Percentiles rank a stretch among this genome's conserved stretches.
Conservation (phyloP, 2,888 invertebrate genomes). For the Coelopa pilipes region DNA sequence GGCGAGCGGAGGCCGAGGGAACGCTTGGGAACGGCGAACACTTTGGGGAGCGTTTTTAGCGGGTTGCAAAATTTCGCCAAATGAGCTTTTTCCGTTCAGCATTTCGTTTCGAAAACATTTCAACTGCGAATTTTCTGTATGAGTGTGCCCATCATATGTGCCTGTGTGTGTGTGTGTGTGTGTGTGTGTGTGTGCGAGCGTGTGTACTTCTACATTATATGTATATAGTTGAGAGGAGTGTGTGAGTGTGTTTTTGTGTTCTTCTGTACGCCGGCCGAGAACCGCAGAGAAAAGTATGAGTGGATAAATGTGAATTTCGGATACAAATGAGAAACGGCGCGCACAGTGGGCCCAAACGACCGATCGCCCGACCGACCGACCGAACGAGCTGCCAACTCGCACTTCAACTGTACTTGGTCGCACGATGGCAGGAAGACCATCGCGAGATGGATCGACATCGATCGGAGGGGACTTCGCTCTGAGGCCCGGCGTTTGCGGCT, state of each 20-base stretch:
- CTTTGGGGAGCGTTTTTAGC: slow-evolving; percentile 35
- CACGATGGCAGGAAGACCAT: too few species aligned
- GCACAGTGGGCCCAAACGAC: slow-evolving; percentile 38
- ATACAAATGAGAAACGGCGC: slow-evolving; percentile 16
- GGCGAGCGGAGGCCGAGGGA: neutral
- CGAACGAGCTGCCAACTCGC: too few species aligned
- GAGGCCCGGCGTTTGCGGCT: too few species aligned
- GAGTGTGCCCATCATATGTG: too few species aligned
- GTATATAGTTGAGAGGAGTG: neutral
- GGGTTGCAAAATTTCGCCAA: slow-evolving; percentile 18
- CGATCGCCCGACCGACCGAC: too few species aligned
- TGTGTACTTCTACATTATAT: neutral
- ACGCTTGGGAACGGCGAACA: neutral
- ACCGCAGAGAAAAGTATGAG: slow-evolving; percentile 49
- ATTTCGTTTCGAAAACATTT: slow-evolving; percentile 31
- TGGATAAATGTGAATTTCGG: slow-evolving; percentile 53
- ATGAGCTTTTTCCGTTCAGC: slow-evolving; percentile 37
- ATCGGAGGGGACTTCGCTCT: neutral
- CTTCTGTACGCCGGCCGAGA: slow-evolving; percentile 47
- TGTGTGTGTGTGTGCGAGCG: slow-evolving; percentile 29
- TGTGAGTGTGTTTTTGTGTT: slow-evolving; percentile 52
- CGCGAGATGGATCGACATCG: too few species aligned
- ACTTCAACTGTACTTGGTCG: too few species aligned
- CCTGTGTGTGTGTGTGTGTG: slow-evolving; percentile 31
- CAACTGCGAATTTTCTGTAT: slow-evolving; percentile 24